Percentiles rank a stretch among this genome's conserved stretches.
phyloP scores from a whole-genome alignment of 1,140 invertebrate genomes.

The Tyrophagus putrescentiae region DNA sequence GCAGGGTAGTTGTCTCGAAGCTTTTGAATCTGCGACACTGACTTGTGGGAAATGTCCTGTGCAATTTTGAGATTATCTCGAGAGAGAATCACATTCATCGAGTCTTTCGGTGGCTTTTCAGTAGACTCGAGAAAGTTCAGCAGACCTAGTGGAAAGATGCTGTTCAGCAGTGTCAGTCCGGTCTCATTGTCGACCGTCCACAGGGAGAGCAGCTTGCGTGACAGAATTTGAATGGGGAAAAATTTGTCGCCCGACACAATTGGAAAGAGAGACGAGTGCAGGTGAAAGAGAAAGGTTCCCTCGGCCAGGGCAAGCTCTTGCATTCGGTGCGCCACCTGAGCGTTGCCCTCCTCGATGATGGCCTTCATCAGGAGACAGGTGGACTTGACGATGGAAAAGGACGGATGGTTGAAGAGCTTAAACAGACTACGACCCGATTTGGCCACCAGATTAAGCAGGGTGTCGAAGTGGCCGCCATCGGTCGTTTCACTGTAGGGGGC shows the following conservation, averaged over 20 bases:
- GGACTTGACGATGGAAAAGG: conserved; percentile 91
- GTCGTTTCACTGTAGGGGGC: conserved; percentile 98
- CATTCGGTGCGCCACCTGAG: conserved; percentile 78
- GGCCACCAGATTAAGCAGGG: conserved; percentile 81
- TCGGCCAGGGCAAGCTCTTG: conserved; percentile 88
- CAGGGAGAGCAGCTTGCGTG: conserved; percentile 85
- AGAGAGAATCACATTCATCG: conserved; percentile 13
- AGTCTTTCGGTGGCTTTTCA: conserved; percentile 22
- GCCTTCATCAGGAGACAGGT: conserved; percentile 92
- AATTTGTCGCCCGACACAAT: conserved; percentile 53
- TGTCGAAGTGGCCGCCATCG: conserved; percentile 91
- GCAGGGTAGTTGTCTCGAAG: conserved; percentile 25
- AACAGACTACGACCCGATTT: conserved; percentile 75
- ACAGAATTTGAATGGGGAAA: conserved; percentile 68
- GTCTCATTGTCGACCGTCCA: conserved; percentile 90
- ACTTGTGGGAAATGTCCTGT: conserved; percentile 16
- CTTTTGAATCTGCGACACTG: conserved; percentile 26
- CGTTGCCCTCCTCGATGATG: conserved; percentile 89
- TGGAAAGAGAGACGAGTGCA: conserved; percentile 78
- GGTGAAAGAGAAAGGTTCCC: conserved; percentile 84
- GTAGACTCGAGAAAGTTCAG: conserved; percentile 25
- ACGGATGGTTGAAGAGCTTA: conserved; percentile 91
- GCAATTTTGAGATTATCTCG: conserved; percentile 27
- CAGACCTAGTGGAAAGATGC: conserved; percentile 60
- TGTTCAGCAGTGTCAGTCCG: conserved; percentile 67